Conservation (phyloP, 2,113 vertebrate species). For the Sinocyclocheilus maitianheensis region DNA sequence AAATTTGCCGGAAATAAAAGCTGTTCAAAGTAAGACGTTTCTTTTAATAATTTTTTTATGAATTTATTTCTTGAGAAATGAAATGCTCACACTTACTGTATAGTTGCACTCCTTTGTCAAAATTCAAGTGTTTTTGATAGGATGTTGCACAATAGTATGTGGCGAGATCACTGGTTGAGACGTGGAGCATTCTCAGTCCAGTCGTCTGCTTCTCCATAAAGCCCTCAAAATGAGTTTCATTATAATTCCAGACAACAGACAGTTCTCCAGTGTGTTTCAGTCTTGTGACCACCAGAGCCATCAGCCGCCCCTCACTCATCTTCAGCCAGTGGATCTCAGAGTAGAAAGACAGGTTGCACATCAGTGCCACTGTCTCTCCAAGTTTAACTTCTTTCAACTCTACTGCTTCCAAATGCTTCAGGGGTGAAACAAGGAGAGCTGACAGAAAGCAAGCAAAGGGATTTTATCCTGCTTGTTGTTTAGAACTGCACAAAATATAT, state of each 20-base stretch:
- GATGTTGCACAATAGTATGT: conserved; percentile 34
- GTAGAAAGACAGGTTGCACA: conserved; percentile 36
- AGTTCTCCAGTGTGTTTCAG: conserved; percentile 31
- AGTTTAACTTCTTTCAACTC: conserved; percentile 14
- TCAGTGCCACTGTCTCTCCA: conserved; percentile 8
- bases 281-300: conserved; percentile 22
- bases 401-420: conserved; percentile 1
- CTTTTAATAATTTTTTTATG: no score
- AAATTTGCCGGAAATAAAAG: no score
- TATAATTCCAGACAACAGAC: conserved; percentile 25
- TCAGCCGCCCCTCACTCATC: conserved; percentile 25
- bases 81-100: conserved; percentile 19
- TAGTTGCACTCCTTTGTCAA: conserved; percentile 29
- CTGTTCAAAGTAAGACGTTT: no score
- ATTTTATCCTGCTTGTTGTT: neutral
- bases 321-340: conserved; percentile 48
- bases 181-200: neutral
- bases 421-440: conserved; percentile 12
- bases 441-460: neutral
- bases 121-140: conserved; percentile 14
- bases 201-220: neutral
- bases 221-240: conserved; percentile 24
- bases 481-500: neutral
- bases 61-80: neutral
- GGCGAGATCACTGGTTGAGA: conserved; percentile 2